phyloP scores from a whole-genome alignment of 1,140 invertebrate genomes.

The Charaxes varanes region DNA sequence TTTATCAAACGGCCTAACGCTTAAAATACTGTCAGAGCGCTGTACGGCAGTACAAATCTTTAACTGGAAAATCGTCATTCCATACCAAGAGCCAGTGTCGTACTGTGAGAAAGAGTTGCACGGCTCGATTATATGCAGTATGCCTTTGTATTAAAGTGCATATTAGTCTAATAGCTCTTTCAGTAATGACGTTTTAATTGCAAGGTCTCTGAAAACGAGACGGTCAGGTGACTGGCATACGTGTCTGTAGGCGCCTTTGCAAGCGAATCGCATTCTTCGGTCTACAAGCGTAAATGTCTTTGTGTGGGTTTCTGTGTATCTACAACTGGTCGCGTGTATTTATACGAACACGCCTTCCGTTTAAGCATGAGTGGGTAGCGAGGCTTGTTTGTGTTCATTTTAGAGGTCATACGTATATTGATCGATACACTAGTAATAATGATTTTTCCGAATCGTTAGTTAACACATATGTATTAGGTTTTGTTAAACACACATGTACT shows the following conservation, averaged over 20 bases:
- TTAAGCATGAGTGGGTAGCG: slow-evolving; percentile 29
- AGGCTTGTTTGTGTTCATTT: slow-evolving; percentile 37
- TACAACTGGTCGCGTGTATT: slow-evolving; percentile 36
- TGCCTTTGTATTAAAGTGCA: slow-evolving; percentile 9
- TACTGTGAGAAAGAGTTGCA: slow-evolving; percentile 2
- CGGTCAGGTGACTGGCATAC: slow-evolving; percentile 60
- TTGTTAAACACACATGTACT: too few species aligned
- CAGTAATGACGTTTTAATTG: slow-evolving; percentile 6
- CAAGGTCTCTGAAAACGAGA: slow-evolving; percentile 22
- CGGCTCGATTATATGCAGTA: slow-evolving; percentile 6
- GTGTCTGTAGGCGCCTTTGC: slow-evolving; percentile 52
- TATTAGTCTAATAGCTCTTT: slow-evolving; percentile 12
- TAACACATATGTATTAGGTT: slow-evolving; percentile 32
- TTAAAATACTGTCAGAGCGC: slow-evolving; percentile 10
- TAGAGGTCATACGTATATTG: slow-evolving; percentile 49
- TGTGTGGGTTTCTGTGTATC: slow-evolving; percentile 38
- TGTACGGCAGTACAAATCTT: slow-evolving; percentile 27
- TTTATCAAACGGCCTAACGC: neutral
- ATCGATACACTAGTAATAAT: slow-evolving; percentile 34
- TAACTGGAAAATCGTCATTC: slow-evolving; percentile 39
- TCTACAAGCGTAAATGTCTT: slow-evolving; percentile 27
- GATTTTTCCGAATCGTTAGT: slow-evolving; percentile 26
- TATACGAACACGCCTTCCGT: slow-evolving; percentile 55
- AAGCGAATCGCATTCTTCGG: slow-evolving; percentile 56
- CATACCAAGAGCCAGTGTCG: slow-evolving; percentile 6